Base-by-base conservation (phyloP, 2,888 invertebrate species). In the Rhamphomyia laevipes region DNA sequence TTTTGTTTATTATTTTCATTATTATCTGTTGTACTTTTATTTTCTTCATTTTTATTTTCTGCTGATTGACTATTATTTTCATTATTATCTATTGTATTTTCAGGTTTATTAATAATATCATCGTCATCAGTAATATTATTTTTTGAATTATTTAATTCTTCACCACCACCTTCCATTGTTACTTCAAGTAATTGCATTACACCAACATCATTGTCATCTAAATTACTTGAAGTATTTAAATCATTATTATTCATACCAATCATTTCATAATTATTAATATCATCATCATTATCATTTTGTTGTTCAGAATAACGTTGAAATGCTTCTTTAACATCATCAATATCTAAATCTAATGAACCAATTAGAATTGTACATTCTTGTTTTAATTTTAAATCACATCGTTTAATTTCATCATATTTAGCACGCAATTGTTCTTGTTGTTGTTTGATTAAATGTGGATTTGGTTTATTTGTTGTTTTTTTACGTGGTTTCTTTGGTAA, bases 381-480 rank as follows among this genome's bases (percentile, higher is more conserved):
- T 51, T 67, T 67, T 4, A 70, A 52, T 46, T 70, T 69, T 15
- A 55, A 47, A 56, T 68, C 68, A n/a, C 57, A 63, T 6, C 58
- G 60, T 45, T 65, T 67, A 27, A 62, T 55, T 43, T 68, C 65
- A 18, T 63, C 62, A 47, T 67, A 56, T 12, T 66, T 64, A 50
- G 63, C 63, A 4, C 63, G 62, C 45, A 65, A 63, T 45, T 68
- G 58, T n/a, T 60, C 51, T 52, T 61, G 58, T 45, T 61, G 60
- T 50, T 63, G 61, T 46, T 67, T 65, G 11, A 69, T 50, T 12
- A 68, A 53, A 15, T 67, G 66, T 13, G 68, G 70, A 61, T 69
- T 69, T 12, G 66, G 67, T 54, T 63, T 68, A 46, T 64, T 61
- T 2, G 68, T 68, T 0, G 61, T 64, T 47, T 68, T 68, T 47